phyloP scores from a whole-genome alignment of 2,113 vertebrate genomes.

The Vimba vimba region DNA sequence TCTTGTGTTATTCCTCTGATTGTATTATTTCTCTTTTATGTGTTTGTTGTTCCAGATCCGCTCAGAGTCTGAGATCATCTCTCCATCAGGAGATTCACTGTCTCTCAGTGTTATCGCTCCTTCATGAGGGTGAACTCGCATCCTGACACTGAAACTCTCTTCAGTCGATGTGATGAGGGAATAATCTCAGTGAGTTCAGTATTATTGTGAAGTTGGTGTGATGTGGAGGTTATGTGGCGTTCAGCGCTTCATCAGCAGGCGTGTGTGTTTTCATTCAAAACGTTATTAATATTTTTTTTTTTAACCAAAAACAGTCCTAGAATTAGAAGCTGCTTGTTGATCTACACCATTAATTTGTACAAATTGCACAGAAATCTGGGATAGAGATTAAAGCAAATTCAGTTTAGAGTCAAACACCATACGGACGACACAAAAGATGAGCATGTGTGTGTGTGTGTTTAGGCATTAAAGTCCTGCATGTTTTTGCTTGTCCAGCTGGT shows the following conservation, averaged over 20 bases:
- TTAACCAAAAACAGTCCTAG: background rate
- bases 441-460: background rate
- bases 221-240: background rate
- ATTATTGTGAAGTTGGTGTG: background rate
- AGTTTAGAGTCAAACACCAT: background rate
- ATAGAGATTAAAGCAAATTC: background rate
- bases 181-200: too few relatives aligned
- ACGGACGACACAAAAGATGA: background rate
- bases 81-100: background rate
- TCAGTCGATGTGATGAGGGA: too few relatives aligned
- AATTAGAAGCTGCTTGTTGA: conserved; percentile 50
- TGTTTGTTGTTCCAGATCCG: background rate
- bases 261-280: background rate
- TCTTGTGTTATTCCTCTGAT: background rate
- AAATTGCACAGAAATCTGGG: background rate
- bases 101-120: too few relatives aligned
- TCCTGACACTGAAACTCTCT: too few relatives aligned
- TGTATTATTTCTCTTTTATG: background rate
- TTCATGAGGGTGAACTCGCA: too few relatives aligned
- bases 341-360: background rate
- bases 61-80: background rate
- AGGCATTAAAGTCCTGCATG: background rate
- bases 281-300: background rate
- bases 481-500: background rate
- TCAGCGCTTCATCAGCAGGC: background rate